Evolutionary conservation across 2,888 invertebrate genomes (phyloP), one percentile per base, ranked within the genome.

Genomic region (Archips crataeganus): DNA sequence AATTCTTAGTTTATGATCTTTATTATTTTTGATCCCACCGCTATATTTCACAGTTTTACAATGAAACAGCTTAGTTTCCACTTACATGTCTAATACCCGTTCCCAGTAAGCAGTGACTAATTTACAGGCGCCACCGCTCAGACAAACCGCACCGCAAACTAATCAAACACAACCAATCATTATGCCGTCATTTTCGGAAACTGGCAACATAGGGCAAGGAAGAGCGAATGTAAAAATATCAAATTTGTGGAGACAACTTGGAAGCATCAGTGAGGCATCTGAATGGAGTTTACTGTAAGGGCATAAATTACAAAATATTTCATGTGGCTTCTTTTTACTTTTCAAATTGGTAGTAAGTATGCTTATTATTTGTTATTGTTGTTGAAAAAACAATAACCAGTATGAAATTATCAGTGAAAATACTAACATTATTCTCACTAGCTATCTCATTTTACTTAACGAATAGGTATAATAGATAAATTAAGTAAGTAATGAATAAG

Each of bases 161-260:
- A 93, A 94, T 94, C 94, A 92, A 87, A 88, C 81, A 77, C 73
- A 93, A 87, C 90, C 85, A 83, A 85, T 92, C 82, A 93, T 94
- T 94, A 94, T 86, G 82, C 85, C 88, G 84, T 90, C 90, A 88
- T 90, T 91, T 90, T 88, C 79, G 81, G 83, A 83, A 90, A 89
- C 82, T 84, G 84, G 83, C 82, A 77, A 81, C 82, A 86, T 85
- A 86, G 83, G 75, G 79, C 71, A 80, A 82, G 82, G 81, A 74
- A 36, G 68, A 59, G 68, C 77, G 70, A 76, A 1, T 1, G 45
- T 71, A 76, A 76, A 57, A 10, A 45, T 42, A 32, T 6, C 36
- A 60, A 6, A 5, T 64, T 42, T 45, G 34, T 34, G 65, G 62
- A 36, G 71, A 75, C 39, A 34, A 1, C 23, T 9, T 3, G 32